These are phyloP conservation scores for Nemopilema nomurai DNA, from an alignment of 30 jellyfish, hydroid and myxozoan species.

Conservation along the genomic window DNA sequence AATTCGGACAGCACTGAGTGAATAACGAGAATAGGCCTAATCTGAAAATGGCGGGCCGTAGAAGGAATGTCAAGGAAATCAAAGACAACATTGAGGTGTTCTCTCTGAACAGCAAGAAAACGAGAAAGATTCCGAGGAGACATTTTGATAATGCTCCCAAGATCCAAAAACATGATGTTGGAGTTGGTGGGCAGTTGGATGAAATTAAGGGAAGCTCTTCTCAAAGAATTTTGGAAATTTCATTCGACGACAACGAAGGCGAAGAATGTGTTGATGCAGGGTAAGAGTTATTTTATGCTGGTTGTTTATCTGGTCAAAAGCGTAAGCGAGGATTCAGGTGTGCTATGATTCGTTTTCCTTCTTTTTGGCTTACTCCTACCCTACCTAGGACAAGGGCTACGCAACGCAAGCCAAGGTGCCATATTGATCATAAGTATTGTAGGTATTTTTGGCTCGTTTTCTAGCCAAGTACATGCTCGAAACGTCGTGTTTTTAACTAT, in stretches of 20 bases:
- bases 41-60: slow-evolving; percentile 9
- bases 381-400: too few species aligned
- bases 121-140: slow-evolving; percentile 14
- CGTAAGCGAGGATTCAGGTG: too few species aligned
- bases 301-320: neutral
- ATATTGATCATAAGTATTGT: too few species aligned
- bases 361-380: too few species aligned
- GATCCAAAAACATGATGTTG: slow-evolving; percentile 1
- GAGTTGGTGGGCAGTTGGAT: slow-evolving; percentile 3
- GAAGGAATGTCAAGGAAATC: slow-evolving; percentile 1
- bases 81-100: slow-evolving; percentile 4
- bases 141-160: slow-evolving; percentile 14
- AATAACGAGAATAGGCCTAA: neutral
- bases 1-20: neutral
- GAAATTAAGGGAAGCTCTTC: neutral
- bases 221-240: slow-evolving; percentile 2
- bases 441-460: too few species aligned
- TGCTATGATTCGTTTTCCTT: too few species aligned
- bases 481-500: too few species aligned
- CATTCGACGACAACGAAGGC: slow-evolving; percentile 7
- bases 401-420: too few species aligned
- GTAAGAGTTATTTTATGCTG: slow-evolving; percentile 3
- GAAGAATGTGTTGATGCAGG: slow-evolving; percentile 11
- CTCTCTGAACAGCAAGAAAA: slow-evolving; percentile 1
- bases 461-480: too few species aligned